Base-by-base conservation (phyloP, 2,113 vertebrate species). In the Steatornis caripensis region DNA sequence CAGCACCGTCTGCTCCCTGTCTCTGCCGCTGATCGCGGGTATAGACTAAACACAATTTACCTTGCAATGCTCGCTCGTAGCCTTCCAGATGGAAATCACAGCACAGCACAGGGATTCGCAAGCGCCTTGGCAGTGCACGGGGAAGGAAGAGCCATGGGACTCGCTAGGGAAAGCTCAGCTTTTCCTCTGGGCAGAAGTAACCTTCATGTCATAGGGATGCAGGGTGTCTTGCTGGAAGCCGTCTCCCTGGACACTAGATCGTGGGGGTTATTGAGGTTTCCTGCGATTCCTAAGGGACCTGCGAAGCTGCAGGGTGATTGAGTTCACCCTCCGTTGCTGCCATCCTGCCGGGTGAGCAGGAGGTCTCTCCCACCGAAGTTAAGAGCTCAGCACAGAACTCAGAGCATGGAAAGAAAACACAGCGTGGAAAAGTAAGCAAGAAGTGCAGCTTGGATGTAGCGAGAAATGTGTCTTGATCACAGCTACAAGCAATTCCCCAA, bases 41-140 rank as follows among this genome's bases (percentile, higher is more conserved):
- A 7, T 4, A 46, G 62, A 66, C 58, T 65, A 27, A 86, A n/a
- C 57, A 76, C 5, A 2, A 4, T 68, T 91, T 32, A 17, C 16
- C 48, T 54, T 19, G 12, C 65, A 55, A 9, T 4, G 27, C 61
- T 64, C 8, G 0, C 66, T 69, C 20, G 51, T 3, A 30, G 41
- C 36, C 66, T 85, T 39, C 70, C 75, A 61, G 49, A 32, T n/a
- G 58, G 70, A 66, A 91, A 88, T 62, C 27, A 54, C 53, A 80
- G 12, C 54, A 15, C 1, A 1, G 61, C 57, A 49, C n/a, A 29
- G 46, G 45, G 76, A 29, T 60, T 39, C 2, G 1, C 23, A n/a
- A 41, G 69, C 3, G 2, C 32, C 48, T 58, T 5, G 1, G 48
- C 84, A 85, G 65, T 0, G 0, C 22, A 11, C 1, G 30, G 70